A percentile compares a stretch with the other conserved stretches of the same genome.
Evolutionary conservation across 2,797 vertebrate species (phyloP).

Genomic region (Sebastes oblongus): DNA sequence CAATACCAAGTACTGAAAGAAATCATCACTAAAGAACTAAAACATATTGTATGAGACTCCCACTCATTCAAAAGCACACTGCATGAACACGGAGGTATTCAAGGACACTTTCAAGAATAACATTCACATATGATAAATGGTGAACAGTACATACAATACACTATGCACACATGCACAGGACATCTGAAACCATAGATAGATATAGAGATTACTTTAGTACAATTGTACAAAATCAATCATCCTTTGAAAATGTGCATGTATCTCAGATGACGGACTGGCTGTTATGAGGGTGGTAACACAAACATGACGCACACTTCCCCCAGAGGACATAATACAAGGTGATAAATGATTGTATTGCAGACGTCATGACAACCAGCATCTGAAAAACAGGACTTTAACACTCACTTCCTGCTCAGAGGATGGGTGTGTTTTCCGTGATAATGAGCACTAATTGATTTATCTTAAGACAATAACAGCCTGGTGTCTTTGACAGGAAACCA

Average conservation of each 20-base stretch:
- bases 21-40: neutral
- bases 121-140: too few species aligned
- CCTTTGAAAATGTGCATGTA: neutral
- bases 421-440: conserved; percentile 38
- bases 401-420: conserved; percentile 6
- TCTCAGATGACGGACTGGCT: neutral
- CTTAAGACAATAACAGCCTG: conserved; percentile 15
- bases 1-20: conserved; percentile 18
- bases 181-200: neutral
- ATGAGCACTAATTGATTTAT: conserved; percentile 50
- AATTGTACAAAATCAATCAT: neutral
- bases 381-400: conserved; percentile 10
- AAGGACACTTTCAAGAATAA: neutral
- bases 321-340: conserved; percentile 2
- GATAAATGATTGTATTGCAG: conserved; percentile 19
- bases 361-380: conserved; percentile 21
- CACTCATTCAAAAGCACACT: neutral
- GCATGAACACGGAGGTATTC: neutral
- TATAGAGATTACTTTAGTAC: neutral
- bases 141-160: neutral
- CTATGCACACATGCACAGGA: neutral
- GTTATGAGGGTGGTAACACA: neutral
- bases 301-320: neutral
- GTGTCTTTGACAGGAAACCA: conserved; percentile 2
- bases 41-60: neutral